Conservation (phyloP, 2,797 vertebrate genomes). For the Neosilurus mollespiculum region DNA sequence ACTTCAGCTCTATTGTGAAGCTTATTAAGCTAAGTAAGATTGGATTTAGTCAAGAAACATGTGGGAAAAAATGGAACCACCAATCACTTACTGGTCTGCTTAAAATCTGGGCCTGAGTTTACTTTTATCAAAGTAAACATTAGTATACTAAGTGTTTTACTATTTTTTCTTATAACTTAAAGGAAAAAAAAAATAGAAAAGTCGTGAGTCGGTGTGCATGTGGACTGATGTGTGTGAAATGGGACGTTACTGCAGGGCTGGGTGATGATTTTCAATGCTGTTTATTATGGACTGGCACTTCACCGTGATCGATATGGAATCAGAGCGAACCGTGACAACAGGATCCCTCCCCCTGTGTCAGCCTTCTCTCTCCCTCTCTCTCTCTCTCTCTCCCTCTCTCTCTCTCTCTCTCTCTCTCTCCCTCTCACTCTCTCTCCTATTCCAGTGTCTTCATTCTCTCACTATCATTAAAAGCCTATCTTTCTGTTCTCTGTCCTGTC, state of each 20-base stretch:
- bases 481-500: slow-evolving; percentile 1
- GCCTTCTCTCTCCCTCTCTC: background rate
- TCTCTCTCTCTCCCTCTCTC: background rate
- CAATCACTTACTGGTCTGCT: background rate
- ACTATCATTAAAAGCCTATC: slow-evolving; percentile 18
- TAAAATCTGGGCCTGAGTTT: too few species aligned
- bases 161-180: background rate
- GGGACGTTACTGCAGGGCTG: slow-evolving; percentile 36
- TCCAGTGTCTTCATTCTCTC: slow-evolving; percentile 51
- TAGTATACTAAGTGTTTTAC: too few species aligned
- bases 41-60: background rate
- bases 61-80: background rate
- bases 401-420: background rate
- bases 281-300: slow-evolving; percentile 45
- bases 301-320: slow-evolving; percentile 49
- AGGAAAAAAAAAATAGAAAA: background rate
- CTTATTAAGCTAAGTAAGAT: background rate
- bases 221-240: slow-evolving; percentile 39
- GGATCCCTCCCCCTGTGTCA: slow-evolving; percentile 3
- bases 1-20: background rate
- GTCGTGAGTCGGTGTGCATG: background rate
- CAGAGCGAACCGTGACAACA: slow-evolving; percentile 46
- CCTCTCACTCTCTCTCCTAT: slow-evolving; percentile 35
- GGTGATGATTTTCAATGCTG: slow-evolving; percentile 28
- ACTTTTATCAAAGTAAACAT: background rate